A percentile compares a stretch with the other conserved stretches of the same genome.
phyloP scores from a whole-genome alignment of 1,140 invertebrate species.

The Drosophila tani region DNA sequence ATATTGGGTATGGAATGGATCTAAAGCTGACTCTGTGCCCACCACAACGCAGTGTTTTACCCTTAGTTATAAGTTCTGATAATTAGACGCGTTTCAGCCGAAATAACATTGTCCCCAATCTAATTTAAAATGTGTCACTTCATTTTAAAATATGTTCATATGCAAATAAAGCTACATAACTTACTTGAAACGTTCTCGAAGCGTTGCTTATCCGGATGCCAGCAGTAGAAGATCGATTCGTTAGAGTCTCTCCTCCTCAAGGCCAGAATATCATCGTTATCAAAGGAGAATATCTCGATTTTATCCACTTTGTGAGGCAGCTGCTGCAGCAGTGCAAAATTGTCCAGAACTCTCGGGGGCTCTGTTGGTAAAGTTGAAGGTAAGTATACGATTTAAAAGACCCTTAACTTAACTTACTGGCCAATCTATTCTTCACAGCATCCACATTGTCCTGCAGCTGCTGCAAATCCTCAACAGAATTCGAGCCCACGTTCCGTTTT shows the following conservation, averaged over 20 bases:
- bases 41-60: slow-evolving; percentile 4
- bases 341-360: slow-evolving; percentile 43
- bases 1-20: slow-evolving; percentile 1
- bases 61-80: background rate
- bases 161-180: slow-evolving; percentile 69
- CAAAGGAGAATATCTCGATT: slow-evolving; percentile 5
- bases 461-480: slow-evolving; percentile 33
- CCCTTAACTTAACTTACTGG: slow-evolving; percentile 27
- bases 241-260: slow-evolving; percentile 14
- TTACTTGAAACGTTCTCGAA: slow-evolving; percentile 60
- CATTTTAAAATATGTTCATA: slow-evolving; percentile 54
- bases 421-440: slow-evolving; percentile 52
- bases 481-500: slow-evolving; percentile 29
- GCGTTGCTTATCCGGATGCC: slow-evolving; percentile 24
- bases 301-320: slow-evolving; percentile 37
- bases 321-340: slow-evolving; percentile 52
- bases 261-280: slow-evolving; percentile 29
- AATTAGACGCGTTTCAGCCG: background rate
- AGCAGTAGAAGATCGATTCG: slow-evolving; percentile 26
- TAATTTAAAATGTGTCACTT: slow-evolving; percentile 46
- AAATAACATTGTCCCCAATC: slow-evolving; percentile 24
- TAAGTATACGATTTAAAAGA: background rate
- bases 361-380: slow-evolving; percentile 18
- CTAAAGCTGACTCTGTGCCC: background rate
- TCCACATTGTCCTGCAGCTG: slow-evolving; percentile 46